Conservation (phyloP, 2,888 invertebrate species). For the Electrophaes corylata region DNA sequence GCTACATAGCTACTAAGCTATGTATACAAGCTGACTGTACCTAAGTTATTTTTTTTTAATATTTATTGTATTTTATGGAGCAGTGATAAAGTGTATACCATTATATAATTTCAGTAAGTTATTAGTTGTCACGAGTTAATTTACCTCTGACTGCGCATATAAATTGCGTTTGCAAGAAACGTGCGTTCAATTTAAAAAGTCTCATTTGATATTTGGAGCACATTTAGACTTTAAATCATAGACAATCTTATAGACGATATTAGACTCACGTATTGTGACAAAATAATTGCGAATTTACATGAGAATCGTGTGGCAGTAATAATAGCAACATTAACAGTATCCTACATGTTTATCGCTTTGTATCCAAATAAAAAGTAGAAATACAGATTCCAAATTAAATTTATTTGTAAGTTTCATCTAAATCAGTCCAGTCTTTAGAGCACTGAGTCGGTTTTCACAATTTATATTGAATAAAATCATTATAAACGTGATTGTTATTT, state of each 20-base stretch:
- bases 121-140: background rate
- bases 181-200: conserved; percentile 2
- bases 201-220: conserved; percentile 1
- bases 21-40: too few relatives aligned
- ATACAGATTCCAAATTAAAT: too few relatives aligned
- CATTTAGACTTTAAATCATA: conserved; percentile 16
- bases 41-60: too few relatives aligned
- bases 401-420: too few relatives aligned
- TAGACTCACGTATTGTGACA: conserved; percentile 18
- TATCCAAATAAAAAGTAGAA: too few relatives aligned
- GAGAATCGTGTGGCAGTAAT: conserved; percentile 5
- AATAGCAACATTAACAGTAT: too few relatives aligned
- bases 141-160: background rate
- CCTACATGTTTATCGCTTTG: too few relatives aligned
- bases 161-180: background rate
- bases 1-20: too few relatives aligned
- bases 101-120: background rate
- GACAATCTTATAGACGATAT: conserved; percentile 9
- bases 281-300: conserved; percentile 10
- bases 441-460: too few relatives aligned
- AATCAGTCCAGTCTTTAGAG: too few relatives aligned
- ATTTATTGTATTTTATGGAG: background rate
- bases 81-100: background rate
- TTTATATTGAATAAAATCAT: too few relatives aligned
- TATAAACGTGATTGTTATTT: too few relatives aligned